phyloP scores from a whole-genome alignment of 2,888 invertebrate genomes.

The Rhagium mordax region DNA sequence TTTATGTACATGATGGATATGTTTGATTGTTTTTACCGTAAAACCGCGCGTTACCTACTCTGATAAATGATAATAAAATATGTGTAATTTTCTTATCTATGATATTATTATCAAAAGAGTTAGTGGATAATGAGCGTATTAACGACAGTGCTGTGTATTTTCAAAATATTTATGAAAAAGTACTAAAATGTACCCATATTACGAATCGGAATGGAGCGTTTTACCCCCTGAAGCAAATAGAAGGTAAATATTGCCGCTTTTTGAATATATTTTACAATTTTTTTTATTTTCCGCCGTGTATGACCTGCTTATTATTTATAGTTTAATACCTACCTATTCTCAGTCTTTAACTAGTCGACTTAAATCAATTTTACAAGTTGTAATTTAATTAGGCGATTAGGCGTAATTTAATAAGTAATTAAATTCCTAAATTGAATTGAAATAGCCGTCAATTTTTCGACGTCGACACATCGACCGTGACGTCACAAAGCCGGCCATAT shows the following conservation, averaged over 20 bases:
- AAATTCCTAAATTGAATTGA: neutral
- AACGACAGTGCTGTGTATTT: constrained; percentile 18
- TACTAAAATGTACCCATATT: constrained; percentile 74
- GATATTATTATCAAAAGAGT: constrained; percentile 52
- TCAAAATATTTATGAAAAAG: constrained; percentile 20
- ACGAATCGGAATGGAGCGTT: constrained; percentile 89
- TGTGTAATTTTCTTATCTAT: constrained; percentile 56
- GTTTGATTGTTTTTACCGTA: constrained; percentile 21
- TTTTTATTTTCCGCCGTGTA: neutral
- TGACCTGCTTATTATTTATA: constrained; percentile 3
- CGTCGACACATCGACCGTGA: constrained; percentile 52
- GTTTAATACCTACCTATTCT: neutral
- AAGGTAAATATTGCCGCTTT: constrained; percentile 74
- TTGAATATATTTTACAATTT: neutral
- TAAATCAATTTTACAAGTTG: neutral
- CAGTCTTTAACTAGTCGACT: neutral
- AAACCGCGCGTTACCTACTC: constrained; percentile 20
- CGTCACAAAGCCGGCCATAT: constrained; percentile 64
- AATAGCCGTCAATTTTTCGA: constrained; percentile 4
- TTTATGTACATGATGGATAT: neutral
- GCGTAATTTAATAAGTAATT: neutral
- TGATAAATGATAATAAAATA: constrained; percentile 55
- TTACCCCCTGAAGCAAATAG: constrained; percentile 88
- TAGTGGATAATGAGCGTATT: constrained; percentile 31
- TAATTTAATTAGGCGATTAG: too few relatives aligned